Evolutionary conservation across 2,888 invertebrate species (phyloP), one percentile per base, ranked within the genome.

Genomic region (Pristionchus maxplancki): DNA sequence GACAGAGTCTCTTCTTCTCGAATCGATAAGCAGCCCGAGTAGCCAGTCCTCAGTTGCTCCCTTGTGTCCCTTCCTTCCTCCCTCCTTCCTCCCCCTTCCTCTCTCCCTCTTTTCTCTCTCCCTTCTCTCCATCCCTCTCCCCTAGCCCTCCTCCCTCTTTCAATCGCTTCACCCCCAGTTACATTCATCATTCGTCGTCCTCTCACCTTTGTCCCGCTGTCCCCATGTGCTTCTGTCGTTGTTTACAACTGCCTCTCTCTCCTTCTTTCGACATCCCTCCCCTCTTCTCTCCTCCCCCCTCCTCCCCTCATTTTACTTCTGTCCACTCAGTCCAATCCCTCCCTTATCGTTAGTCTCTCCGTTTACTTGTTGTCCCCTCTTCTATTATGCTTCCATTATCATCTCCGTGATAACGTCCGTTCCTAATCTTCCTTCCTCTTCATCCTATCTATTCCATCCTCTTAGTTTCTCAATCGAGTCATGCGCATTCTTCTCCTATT

Each of bases 11-110:
- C 84, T 58, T 44, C 62, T 20, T 24, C 37, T 67, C 17, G 85
- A 62, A 62, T 85, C 64, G 64, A 85, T 67, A 84, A 62, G 64
- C 62, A 44, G 78, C 44, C 44, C 44, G 44, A 78, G 78, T 78
- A 78, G 78, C 78, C 78, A 78, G n/a, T 78, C 24, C 78, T 78
- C 40, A 71, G 71, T 50, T 71, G 71, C 71, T 71, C 71, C 71
- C 71, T 71, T 71, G 71, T 71, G 71, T n/a, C 71, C 71, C 67
- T 67, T 50, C 48, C 48, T 13, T n/a, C 34, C 15, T 31, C 71
- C 48, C 48, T 24, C 48, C 67, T n/a, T 28, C 13, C 50, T 37
- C 67, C 28, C 37, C 87, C 71, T 37, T 37, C 9, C 37, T 24
- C 31, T 44, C 71, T 28, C 78, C 15, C 88, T 28, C 88, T n/a